phyloP scores from a whole-genome alignment of 2,888 invertebrate genomes.

The Agrotis clavis region DNA sequence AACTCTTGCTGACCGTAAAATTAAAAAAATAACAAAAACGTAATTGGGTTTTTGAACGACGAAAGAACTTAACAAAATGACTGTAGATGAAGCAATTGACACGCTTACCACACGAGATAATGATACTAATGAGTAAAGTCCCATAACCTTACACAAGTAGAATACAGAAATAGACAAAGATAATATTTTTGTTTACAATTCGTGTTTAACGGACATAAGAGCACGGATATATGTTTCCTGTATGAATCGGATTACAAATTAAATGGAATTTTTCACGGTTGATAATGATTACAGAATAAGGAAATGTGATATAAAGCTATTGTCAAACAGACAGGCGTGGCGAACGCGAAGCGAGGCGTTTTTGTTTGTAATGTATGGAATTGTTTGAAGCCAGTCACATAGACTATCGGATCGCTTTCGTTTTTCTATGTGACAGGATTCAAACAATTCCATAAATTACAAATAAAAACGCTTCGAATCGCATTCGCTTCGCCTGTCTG shows the following conservation, averaged over 20 bases:
- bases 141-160: conserved; percentile 18
- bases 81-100: conserved; percentile 16
- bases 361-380: too few species aligned
- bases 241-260: not conserved
- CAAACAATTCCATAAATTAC: too few species aligned
- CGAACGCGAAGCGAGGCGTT: too few species aligned
- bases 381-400: too few species aligned
- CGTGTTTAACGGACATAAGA: not conserved
- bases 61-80: conserved; percentile 1
- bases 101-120: conserved; percentile 19
- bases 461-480: too few species aligned
- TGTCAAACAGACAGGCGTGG: too few species aligned
- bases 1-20: not conserved
- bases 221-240: conserved; percentile 16
- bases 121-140: conserved; percentile 24
- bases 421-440: too few species aligned
- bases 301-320: not conserved
- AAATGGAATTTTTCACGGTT: not conserved
- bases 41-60: not conserved
- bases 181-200: conserved; percentile 9
- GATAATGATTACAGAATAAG: not conserved
- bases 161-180: not conserved
- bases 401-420: too few species aligned
- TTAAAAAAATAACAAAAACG: not conserved
- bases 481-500: too few species aligned